phyloP scores from a whole-genome alignment of 1,140 invertebrate species.

The Hypsibius dujardini region DNA sequence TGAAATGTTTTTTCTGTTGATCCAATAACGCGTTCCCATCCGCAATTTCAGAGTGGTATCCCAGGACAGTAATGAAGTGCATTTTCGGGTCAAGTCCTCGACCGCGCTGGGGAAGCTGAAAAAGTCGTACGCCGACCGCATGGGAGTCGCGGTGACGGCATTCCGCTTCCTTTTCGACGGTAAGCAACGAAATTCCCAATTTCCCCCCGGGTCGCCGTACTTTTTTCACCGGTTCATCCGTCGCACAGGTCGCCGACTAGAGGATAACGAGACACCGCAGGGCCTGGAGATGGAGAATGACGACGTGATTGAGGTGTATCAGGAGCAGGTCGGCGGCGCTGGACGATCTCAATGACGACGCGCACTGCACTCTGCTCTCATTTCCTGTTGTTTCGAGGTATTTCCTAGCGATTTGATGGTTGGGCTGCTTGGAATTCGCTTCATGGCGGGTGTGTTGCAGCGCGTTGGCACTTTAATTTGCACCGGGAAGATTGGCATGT shows the following conservation, averaged over 20 bases:
- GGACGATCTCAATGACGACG: too few relatives aligned
- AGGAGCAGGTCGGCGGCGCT: slow-evolving; percentile 50
- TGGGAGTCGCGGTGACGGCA: slow-evolving; percentile 50
- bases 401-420: too few relatives aligned
- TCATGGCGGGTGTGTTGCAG: too few relatives aligned
- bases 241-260: slow-evolving; percentile 38
- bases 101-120: slow-evolving; percentile 62
- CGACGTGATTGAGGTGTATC: slow-evolving; percentile 59
- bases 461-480: too few relatives aligned
- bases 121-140: slow-evolving; percentile 57
- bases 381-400: too few relatives aligned
- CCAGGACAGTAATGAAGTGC: slow-evolving; percentile 58
- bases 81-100: slow-evolving; percentile 61
- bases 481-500: too few relatives aligned
- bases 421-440: too few relatives aligned
- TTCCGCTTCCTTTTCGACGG: slow-evolving; percentile 61
- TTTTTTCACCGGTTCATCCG: too few relatives aligned
- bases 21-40: not conserved
- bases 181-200: slow-evolving; percentile 26
- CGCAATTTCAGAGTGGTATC: not conserved
- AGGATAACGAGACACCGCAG: slow-evolving; percentile 61
- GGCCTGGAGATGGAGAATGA: slow-evolving; percentile 55
- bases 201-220: too few relatives aligned
- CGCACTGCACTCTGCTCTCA: too few relatives aligned
- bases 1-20: not conserved